A percentile compares a stretch with the other conserved stretches of the same genome.
Conservation (phyloP, 2,113 vertebrate genomes). For the Grallaria varia region DNA sequence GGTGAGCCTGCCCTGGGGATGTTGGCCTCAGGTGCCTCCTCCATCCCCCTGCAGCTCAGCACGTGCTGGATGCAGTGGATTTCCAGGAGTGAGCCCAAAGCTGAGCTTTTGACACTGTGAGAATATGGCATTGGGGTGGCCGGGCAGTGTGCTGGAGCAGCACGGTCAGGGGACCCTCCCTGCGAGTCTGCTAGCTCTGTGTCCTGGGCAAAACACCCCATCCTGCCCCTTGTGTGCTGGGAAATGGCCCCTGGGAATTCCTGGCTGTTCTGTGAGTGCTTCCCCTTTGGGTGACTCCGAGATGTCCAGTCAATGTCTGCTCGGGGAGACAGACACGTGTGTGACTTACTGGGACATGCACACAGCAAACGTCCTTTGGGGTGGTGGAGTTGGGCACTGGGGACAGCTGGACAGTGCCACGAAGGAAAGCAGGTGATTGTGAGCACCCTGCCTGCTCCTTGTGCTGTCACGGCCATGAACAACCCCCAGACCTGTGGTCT, state of each 20-base stretch:
- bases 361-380: not conserved
- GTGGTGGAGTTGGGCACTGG: not conserved
- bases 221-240: not conserved
- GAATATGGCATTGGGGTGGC: accelerated
- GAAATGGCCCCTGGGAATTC: not conserved
- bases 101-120: not conserved
- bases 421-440: not conserved
- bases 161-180: not conserved
- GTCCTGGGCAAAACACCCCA: not conserved
- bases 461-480: not conserved
- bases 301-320: not conserved
- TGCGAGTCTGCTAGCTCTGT: not conserved
- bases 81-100: not conserved
- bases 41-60: not conserved
- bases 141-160: not conserved
- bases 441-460: not conserved
- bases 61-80: not conserved
- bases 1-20: not conserved
- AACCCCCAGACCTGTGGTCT: not conserved
- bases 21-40: not conserved
- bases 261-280: not conserved
- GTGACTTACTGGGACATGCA: accelerated
- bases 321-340: not conserved
- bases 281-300: not conserved
- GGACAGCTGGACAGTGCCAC: not conserved